Conservation (phyloP, 1,140 invertebrate species). For the Tetramorium parvispinum region DNA sequence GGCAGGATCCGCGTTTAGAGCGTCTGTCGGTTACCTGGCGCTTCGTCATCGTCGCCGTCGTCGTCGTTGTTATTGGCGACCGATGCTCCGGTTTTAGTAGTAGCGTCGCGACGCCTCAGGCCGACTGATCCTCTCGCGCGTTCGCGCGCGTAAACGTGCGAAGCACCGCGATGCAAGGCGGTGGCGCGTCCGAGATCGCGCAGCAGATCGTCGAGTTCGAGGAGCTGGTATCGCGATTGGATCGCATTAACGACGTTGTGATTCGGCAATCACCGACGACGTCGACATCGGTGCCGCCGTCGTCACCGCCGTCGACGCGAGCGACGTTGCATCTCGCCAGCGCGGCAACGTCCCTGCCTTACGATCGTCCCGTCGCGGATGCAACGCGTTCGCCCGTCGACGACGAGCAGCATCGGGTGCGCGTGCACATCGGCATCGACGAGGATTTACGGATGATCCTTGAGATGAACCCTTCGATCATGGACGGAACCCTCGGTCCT, state of each 20-base stretch:
- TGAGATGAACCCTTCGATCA: conserved; percentile 88
- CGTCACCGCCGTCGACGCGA: conserved; percentile 40
- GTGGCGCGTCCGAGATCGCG: conserved; percentile 73
- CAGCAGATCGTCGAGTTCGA: conserved; percentile 83
- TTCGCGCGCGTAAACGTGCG: conserved; percentile 62
- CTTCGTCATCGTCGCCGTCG: conserved; percentile 15
- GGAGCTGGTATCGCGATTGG: conserved; percentile 81
- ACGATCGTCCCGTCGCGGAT: background rate
- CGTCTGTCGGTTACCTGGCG: conserved; percentile 40
- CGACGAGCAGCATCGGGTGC: conserved; percentile 77
- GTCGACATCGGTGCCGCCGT: conserved; percentile 20
- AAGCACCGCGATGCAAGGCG: conserved; percentile 73
- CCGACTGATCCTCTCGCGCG: conserved; percentile 59
- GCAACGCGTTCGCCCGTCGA: background rate
- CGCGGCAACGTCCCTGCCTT: conserved; percentile 19
- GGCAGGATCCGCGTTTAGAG: conserved; percentile 63
- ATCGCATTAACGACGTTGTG: conserved; percentile 80
- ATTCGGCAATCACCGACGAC: background rate
- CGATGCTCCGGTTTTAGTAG: conserved; percentile 79
- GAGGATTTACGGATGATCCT: conserved; percentile 88
- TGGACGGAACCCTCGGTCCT: conserved; percentile 82
- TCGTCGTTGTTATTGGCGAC: conserved; percentile 11
- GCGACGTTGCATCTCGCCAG: background rate
- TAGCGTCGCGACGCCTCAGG: conserved; percentile 79
- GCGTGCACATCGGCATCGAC: conserved; percentile 87